Evolutionary conservation across 2,888 invertebrate genomes (phyloP), one percentile per base, ranked within the genome.

Genomic region (Drosophila demipolita): DNA sequence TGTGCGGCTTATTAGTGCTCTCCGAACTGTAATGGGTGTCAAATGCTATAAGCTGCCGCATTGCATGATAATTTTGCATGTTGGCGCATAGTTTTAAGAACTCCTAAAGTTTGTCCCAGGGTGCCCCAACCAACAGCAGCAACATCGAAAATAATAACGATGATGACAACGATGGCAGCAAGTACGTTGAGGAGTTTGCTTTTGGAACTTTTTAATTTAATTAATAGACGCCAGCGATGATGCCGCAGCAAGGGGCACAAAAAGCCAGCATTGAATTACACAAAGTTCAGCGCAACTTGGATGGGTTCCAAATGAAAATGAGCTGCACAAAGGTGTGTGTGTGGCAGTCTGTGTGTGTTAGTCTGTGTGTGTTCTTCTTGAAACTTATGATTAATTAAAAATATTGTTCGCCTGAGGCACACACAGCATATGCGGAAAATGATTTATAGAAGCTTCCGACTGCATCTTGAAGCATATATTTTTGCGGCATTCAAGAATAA

Each of bases 381-480:
- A 80, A 86, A 88, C 88, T 86, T 88, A 83, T 86, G 83, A 88
- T 86, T 86, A 86, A 86, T 86, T 86, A 88, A 86, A 82, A 86
- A 67, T 75, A 62, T 79, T 82, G 70, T 70, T 66, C 59, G 36
- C 42, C 23, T 6, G 15, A 11, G 40, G 7, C 54, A 26, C 29
- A 40, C 12, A 40, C 12, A 57, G 29, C 57, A 42, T 38, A 32
- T 67, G 65, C 40, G 61, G 67, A 62, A 81, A 38, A 70, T 61
- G 29, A 23, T 60, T 72, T 86, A 81, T 76, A 72, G 59, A 73
- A 60, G 66, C 68, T 54, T 63, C 45, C 23, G 11, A 17, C 38
- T 4, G 12, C 12, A 23, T 63, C 36, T 33, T 42, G 1, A 11
- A 32, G 54, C 1, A 23, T 23, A 62, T 53, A 71, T 80, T 83